Base-by-base conservation (phyloP, 2,113 vertebrate species). In the Noturus placidus region DNA sequence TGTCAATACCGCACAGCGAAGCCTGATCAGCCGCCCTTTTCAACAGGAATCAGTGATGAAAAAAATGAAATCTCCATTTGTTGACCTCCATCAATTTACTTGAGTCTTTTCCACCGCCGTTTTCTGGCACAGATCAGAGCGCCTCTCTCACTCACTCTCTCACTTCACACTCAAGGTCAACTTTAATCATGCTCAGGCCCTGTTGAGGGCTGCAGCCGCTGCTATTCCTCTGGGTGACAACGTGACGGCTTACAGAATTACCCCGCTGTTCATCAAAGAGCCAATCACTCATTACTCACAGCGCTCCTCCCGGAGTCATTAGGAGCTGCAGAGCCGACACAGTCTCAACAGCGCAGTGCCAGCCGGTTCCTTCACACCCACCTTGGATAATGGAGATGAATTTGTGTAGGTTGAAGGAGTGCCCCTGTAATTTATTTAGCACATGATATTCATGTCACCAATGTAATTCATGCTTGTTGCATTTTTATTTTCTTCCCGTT, bases 1-100 rank as follows among this genome's bases (percentile, higher is more conserved):
- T 93, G 91, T 88, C 90, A 86, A 91, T 92, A 92, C 88, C 90
- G 57, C 85, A 83, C 50, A 52, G 91, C 52, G 74, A 84, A 86
- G 56, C 87, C 91, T 92, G 92, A 94, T 94, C 91, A 91, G 92
- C 91, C 88, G 88, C 91, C 85, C 80, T 92, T 91, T 93, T 46
- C 57, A 87, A 92, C 87, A 91, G 92, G 89, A 90, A 93, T 93
- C 86, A 94, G 92, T 87, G 87, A 92, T 93, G 85, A 82, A 91
- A 94, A 93, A 93, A 95, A 93, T 94, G 91, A 90, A 93, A 94
- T 89, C 1, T 52, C 25, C 86, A 94, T 95, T 76, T 93, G 95
- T 93, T 85, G 61, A 74, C 77, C 59, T 90, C 89, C 91, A 96
- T 94, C 92, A 92, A 93, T 94, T 93, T 89, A 90, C 93, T 89